phyloP scores from a whole-genome alignment of 2,888 invertebrate species.

The Spodoptera picta region DNA sequence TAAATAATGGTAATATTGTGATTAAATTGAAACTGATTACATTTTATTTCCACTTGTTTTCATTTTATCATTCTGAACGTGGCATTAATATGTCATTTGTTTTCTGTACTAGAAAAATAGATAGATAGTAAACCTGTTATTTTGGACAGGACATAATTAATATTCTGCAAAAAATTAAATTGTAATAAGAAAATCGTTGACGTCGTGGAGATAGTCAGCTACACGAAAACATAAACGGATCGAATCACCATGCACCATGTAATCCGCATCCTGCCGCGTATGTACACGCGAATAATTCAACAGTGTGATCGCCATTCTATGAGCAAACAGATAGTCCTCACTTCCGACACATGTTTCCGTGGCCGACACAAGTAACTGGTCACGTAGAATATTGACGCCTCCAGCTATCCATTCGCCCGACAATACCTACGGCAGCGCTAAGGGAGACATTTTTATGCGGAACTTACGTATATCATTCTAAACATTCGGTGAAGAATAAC shows the following conservation, averaged over 20 bases:
- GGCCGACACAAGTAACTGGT: constrained; percentile 82
- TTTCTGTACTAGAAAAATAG: too few relatives aligned
- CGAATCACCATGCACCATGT: constrained; percentile 51
- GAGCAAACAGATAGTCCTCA: constrained; percentile 86
- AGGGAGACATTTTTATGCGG: constrained; percentile 73
- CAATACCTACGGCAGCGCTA: constrained; percentile 74
- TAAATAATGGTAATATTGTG: too few relatives aligned
- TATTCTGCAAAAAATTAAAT: neutral
- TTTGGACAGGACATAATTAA: neutral
- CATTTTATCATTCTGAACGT: too few relatives aligned
- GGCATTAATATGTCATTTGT: neutral
- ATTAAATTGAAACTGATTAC: too few relatives aligned
- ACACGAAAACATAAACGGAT: constrained; percentile 45
- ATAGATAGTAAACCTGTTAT: too few relatives aligned
- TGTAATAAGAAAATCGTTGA: constrained; percentile 1
- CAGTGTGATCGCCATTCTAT: constrained; percentile 80
- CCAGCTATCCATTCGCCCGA: constrained; percentile 78
- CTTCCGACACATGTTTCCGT: constrained; percentile 88
- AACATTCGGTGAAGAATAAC: constrained; percentile 57
- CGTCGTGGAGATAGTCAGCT: neutral
- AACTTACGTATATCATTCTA: constrained; percentile 63
- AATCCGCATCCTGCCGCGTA: constrained; percentile 59
- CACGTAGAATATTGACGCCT: constrained; percentile 89
- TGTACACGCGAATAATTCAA: constrained; percentile 80
- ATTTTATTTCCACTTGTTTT: too few relatives aligned